Evolutionary conservation across 1,140 invertebrate species (phyloP), one percentile per base, ranked within the genome.

Genomic region (Cotesia chilonis): DNA sequence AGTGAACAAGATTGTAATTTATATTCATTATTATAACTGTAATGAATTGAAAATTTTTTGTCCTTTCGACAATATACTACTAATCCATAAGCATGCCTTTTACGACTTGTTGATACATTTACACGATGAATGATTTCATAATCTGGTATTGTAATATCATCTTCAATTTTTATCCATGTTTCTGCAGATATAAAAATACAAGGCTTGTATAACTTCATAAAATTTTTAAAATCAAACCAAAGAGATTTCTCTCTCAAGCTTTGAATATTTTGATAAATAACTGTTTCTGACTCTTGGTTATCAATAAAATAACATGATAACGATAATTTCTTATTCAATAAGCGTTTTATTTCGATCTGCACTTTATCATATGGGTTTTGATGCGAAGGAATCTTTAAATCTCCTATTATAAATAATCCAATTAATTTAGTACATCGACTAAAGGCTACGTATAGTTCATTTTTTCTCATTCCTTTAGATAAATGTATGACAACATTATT

Each of bases 401-500:
- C 70, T 10, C 68, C 73, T 2, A 67, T 9, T 41, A 74, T 74
- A 20, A 36, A 74, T 17, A 74, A 65, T 10, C 51, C 72, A 55
- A 28, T 63, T 52, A 74, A 74, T 64, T 54, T 69, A 20, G 67
- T 66, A 28, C 65, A 61, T 66, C 70, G 54, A 70, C 75, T 76
- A 2, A 74, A 47, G 17, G 75, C 75, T 9, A 76, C 73, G 28
- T 74, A 72, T 66, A 60, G 64, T 63, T n/a, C 72, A 36, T 47
- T 28, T 14, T 35, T 65, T 35, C 51, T 38, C 17, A 17, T 68
- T 68, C 57, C 38, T 41, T 41, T 41, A 7, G 61, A 54, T 20
- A 73, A 41, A 70, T 75, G 68, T 10, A 75, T 35, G 57, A 68
- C 72, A 3, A 70, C 38, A 3, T 70, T 70, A 20, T 75, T 20